Evolutionary conservation across 2,888 invertebrate genomes (phyloP), one percentile per base, ranked within the genome.

Genomic region (Sarcophaga rosellei): DNA sequence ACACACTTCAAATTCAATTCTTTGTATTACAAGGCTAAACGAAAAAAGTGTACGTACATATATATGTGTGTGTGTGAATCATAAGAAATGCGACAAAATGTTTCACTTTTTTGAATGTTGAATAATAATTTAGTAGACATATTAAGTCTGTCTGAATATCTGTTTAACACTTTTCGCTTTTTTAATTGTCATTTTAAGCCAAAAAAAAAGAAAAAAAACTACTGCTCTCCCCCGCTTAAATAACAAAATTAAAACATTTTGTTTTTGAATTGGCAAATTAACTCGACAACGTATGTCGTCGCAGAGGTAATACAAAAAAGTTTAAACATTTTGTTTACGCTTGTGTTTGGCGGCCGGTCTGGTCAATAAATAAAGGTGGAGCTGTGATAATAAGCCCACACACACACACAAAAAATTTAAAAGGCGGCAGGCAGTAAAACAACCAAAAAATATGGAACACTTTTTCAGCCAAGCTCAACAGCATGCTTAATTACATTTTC

Each of bases 361-460:
- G 70, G 61, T 66, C 61, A 80, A 79, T 61, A 84, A 84, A 80
- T 59, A 84, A 84, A 75, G 84, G 84, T 75, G 75, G 23, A 84
- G 84, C 61, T 20, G 5, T 75, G 66, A 44, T 76, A 25, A 66
- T 61, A 53, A 25, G 11, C 12, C 21, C 47, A 20, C 63, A 75
- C 20, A 47, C 20, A 47, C 45, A 17, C 63, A 75, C 63, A 75
- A 74, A 81, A 68, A 10, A 53, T 68, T 17, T 57, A 66, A 25
- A 66, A n/a, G 5, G 11, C n/a, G 35, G 35, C 62, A 10, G 35
- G 35, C 62, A 10, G 23, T 59, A 45, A 35, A 69, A 35, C 35
- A 62, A 69, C 20, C 12, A 25, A 69, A 8, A 59, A 74, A 74
- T 69, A 20, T 69, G 69, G 69, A 84, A 79, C 69, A 84, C 45